Base-by-base conservation (phyloP, 2,797 vertebrate genomes). In the Rallus crepitans region DNA sequence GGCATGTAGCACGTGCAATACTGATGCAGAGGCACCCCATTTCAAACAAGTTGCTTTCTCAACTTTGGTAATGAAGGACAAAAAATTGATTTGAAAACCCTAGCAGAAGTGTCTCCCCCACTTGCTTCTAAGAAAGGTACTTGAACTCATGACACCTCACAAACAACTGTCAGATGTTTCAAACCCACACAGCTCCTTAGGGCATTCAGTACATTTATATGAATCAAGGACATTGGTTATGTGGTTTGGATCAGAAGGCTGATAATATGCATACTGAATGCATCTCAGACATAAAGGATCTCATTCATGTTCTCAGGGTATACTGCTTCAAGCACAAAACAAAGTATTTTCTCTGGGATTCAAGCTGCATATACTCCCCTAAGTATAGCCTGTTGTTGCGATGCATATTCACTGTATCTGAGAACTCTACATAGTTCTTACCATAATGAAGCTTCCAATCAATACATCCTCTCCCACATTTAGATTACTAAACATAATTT, bases 191-290 rank as follows among this genome's bases (percentile, higher is more conserved):
- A 94, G 90, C 68, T 97, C 91, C 96, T 96, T 82, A 21, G 95
- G 96, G 94, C 83, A 96, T 96, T 96, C 92, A 96, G 91, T 80
- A 94, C 85, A 93, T 95, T 96, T 95, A 89, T 90, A 90, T 0
- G 63, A 97, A 94, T 95, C 97, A 96, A 97, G 96, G 96, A 95
- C 96, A 96, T 35, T 93, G 94, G 93, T 95, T 97, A 87, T 92
- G 87, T 94, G 90, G 92, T 96, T 91, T 89, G 96, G 96, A 96
- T 97, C 95, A 95, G 82, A 97, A 82, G 63, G 53, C 50, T 96
- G 94, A 96, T 96, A 95, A 96, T 95, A 91, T 94, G 95, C 94
- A 96, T 71, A 89, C 80, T 93, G 96, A 96, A 96, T 96, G 80
- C 79, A 93, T 79, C 93, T 93, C 63, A 93, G 72, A 94, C 94